A percentile compares a stretch with the other conserved stretches of the same genome.
These are phyloP conservation scores for Apis cerana DNA, from an alignment of 1,140 invertebrate species.

Conservation along the genomic window DNA sequence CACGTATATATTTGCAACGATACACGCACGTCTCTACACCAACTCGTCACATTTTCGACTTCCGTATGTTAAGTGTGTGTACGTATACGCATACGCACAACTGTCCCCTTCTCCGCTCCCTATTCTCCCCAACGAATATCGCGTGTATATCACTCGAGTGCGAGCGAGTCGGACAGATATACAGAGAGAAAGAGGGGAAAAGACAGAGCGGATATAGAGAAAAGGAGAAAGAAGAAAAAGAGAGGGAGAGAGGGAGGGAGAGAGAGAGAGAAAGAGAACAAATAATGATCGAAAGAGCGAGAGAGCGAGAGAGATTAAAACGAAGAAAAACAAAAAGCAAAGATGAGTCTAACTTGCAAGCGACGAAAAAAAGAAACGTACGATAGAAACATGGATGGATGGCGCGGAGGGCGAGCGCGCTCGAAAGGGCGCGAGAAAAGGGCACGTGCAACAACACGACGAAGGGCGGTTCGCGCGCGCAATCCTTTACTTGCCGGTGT, in stretches of 20 bases:
- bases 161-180: background rate
- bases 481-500: constrained; percentile 24
- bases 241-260: background rate
- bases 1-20: background rate
- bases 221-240: background rate
- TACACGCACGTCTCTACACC: constrained; percentile 11
- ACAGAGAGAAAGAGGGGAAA: background rate
- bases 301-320: background rate
- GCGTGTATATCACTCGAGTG: constrained; percentile 2
- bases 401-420: constrained; percentile 14
- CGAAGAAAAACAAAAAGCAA: background rate
- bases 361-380: constrained; percentile 31
- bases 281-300: background rate
- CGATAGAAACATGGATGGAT: background rate
- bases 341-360: background rate
- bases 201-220: too few relatives aligned
- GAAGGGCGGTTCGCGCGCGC: constrained; percentile 31
- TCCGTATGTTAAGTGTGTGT: background rate
- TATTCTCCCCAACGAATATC: background rate
- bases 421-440: constrained; percentile 47
- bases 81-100: background rate
- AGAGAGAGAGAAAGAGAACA: background rate
- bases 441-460: constrained; percentile 35
- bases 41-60: constrained; percentile 44
- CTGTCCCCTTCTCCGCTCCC: background rate